Base-by-base conservation (phyloP, 2,888 invertebrate species). In the Taenaris catops region DNA sequence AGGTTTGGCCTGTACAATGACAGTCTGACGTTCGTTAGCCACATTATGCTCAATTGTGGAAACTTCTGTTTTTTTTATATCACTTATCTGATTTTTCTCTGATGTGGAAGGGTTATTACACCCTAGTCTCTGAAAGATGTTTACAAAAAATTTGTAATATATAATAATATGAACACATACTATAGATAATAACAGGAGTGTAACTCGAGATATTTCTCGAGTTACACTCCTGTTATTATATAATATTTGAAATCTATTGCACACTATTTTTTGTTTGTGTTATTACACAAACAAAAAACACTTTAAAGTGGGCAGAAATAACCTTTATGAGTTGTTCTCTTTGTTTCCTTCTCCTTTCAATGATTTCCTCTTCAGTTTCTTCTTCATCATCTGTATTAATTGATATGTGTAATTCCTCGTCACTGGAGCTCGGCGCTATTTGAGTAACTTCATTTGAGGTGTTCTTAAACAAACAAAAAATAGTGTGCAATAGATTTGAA, bases 321-420 rank as follows among this genome's bases (percentile, higher is more conserved):
- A 95, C 95, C 90, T 94, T 94, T 37, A 97, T 63, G 3, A 98
- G 86, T 63, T 94, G 95, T 70, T 97, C 96, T 20, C 98, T 88
- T 59, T 96, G 93, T 60, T 94, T 94, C 42, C 98, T 89, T 49
- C 96, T 88, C 60, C 91, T 90, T 66, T 97, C 96, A 64, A 98
- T 98, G 51, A 97, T 95, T 52, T 93, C 93, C 66, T 98, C 96
- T 62, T 98, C 98, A 54, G 96, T 95, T 68, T 97, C 96, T 47
- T 96, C 96, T 41, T 96, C 95, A 41, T 93, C 91, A 25, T 92
- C 90, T 8, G 95, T 89, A 56, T 94, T 91, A 34, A 95, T 91
- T 53, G 94, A 91, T 37, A 93, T 88, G 58, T 93, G 91, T 2
- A 91, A 84, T 43, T 93, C 93, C 44, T 91, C 92, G 45, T 92